Evolutionary conservation across 2,797 vertebrate species (phyloP), one percentile per base, ranked within the genome.

Genomic region (Sebastolobus alascanus): DNA sequence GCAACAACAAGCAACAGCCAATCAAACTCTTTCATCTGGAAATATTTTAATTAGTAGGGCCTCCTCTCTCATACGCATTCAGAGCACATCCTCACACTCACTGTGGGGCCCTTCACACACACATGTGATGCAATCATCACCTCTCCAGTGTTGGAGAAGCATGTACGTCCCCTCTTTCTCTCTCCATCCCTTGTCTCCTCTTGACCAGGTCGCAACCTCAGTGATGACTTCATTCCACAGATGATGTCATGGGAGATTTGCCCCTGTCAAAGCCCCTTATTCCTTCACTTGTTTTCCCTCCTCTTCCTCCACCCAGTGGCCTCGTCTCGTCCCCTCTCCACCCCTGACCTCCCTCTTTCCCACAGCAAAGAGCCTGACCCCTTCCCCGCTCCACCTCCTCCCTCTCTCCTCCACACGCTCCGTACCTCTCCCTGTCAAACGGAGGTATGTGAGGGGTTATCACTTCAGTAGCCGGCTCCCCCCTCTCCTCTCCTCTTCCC

Each of bases 221-320:
- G 10, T 1, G 7, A 58, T 83, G 80, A 86, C 86, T 76, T 89
- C 73, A 80, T 80, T 75, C 63, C 76, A 54, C 63, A 75, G 58
- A 84, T 87, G 83, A 90, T 84, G 87, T 89, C 81, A 90, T 90
- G 80, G 72, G 78, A 89, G 66, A 70, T 70, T 80, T 2, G 5
- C 25, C 73, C 52, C 69, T 79, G 64, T 84, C 20, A 76, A 71
- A 80, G 68, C 22, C 58, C 63, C 50, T 75, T 4, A 55, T 64
- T 52, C 50, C 52, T 77, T 63, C 27, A 35, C 22, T 73, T 71
- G 63, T 71, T 33, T 75, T 14, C 37, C 25, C 80, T 81, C 68
- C 70, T 60, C 69, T 25, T 54, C 37, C 31, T 46, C 61, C 43
- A 59, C 33, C 40, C 38, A 16, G 46, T n/a, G 69, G 18, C 70